Evolutionary conservation across 1,140 invertebrate genomes (phyloP).

Genomic region (Drosophila pseudoananassae): DNA sequence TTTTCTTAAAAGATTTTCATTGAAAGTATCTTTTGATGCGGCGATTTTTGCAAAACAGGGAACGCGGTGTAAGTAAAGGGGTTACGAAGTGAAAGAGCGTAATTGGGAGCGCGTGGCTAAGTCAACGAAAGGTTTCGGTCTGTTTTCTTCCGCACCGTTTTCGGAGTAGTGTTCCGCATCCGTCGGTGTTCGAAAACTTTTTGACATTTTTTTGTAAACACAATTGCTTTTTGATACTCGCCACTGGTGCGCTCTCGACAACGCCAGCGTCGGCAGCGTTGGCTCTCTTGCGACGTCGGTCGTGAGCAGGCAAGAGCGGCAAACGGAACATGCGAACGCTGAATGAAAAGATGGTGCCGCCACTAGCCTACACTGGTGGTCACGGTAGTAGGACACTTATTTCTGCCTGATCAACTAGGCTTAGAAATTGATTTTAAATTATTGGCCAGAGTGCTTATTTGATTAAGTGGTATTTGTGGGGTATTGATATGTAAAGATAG

Average conservation of each 20-base stretch:
- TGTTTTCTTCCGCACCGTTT: conserved; percentile 5
- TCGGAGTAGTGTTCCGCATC: conserved; percentile 3
- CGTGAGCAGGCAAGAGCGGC: neutral
- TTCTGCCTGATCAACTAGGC: no score
- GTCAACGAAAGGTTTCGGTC: neutral
- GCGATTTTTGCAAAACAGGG: neutral
- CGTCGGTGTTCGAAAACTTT: neutral
- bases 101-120: conserved; percentile 61
- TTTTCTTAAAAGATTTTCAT: neutral
- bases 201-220: conserved; percentile 9
- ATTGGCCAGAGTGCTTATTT: no score
- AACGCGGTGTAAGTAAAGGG: neutral
- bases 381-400: no score
- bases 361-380: no score
- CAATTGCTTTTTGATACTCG: conserved; percentile 9
- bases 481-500: no score
- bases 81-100: conserved; percentile 2
- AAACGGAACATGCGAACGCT: neutral
- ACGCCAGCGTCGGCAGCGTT: no score
- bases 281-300: no score
- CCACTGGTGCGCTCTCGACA: neutral
- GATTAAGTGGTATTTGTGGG: no score
- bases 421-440: no score
- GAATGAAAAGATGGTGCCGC: conserved; percentile 1
- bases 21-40: neutral